These are phyloP conservation scores for Apogon hyalosoma DNA, from an alignment of 2,797 vertebrate species.

Conservation along the genomic window DNA sequence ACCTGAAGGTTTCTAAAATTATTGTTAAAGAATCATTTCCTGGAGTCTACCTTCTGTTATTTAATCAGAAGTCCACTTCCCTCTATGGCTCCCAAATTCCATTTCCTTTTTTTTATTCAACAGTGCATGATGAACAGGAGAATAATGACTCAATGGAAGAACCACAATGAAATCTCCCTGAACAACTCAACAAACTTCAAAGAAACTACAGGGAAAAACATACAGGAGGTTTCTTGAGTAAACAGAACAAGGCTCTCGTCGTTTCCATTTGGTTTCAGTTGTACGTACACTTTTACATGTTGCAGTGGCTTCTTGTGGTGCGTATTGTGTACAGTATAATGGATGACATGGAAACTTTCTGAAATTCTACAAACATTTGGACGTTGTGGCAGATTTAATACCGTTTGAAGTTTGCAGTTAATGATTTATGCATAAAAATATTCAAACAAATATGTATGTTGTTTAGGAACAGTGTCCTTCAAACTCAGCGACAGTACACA, in stretches of 20 bases:
- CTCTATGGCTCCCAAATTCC: not conserved
- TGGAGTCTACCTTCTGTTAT: constrained; percentile 4
- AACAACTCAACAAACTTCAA: constrained; percentile 67
- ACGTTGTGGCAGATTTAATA: constrained; percentile 68
- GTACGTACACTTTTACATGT: constrained; percentile 48
- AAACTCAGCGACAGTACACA: constrained; percentile 45
- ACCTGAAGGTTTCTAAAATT: not conserved
- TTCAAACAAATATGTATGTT: constrained; percentile 73
- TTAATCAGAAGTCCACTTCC: constrained; percentile 4
- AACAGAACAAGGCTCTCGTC: constrained; percentile 66
- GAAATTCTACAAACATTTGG: constrained; percentile 74
- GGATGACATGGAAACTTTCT: constrained; percentile 72
- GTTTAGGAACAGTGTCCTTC: constrained; percentile 72
- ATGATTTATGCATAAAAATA: constrained; percentile 73
- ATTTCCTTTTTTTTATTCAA: constrained; percentile 26
- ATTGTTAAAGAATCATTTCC: not conserved
- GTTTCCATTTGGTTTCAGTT: constrained; percentile 73
- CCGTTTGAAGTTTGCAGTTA: constrained; percentile 74
- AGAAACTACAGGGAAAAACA: constrained; percentile 60
- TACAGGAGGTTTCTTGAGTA: constrained; percentile 66
- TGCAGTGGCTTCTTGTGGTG: constrained; percentile 45
- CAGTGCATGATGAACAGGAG: constrained; percentile 52
- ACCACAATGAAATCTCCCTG: constrained; percentile 53
- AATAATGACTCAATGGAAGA: constrained; percentile 69
- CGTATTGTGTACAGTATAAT: constrained; percentile 62